These are phyloP conservation scores for Tipula confusa DNA, from an alignment of 2,888 invertebrate species.

Conservation along the genomic window DNA sequence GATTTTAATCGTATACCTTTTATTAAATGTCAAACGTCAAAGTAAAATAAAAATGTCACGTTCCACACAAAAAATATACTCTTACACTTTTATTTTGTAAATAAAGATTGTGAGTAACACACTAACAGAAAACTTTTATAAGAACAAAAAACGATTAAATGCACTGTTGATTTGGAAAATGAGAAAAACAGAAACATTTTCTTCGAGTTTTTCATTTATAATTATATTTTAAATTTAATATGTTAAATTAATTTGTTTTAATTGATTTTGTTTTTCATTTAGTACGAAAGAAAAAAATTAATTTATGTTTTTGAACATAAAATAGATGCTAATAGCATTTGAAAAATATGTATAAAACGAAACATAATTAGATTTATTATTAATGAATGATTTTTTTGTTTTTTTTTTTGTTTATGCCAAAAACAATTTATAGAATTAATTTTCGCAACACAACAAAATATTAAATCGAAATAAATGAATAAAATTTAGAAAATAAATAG, in stretches of 20 bases:
- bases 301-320: neutral
- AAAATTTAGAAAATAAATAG: neutral
- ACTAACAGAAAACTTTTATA: neutral
- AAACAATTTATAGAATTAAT: neutral
- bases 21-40: no score
- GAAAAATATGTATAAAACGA: neutral
- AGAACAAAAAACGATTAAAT: constrained; percentile 21
- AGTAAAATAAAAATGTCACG: neutral
- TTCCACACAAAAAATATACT: no score
- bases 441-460: neutral
- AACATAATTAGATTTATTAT: constrained; percentile 3
- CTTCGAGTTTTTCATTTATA: neutral
- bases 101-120: neutral
- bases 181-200: neutral
- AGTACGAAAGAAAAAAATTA: neutral
- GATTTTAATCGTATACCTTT: neutral
- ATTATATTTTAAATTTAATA: neutral
- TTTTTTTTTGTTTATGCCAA: neutral
- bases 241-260: neutral
- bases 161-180: constrained; percentile 25
- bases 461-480: neutral
- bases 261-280: neutral
- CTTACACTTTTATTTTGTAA: neutral
- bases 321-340: neutral
- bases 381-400: neutral